Percentiles rank a stretch among this genome's conserved stretches.
phyloP scores from a whole-genome alignment of 92 coral and sea anemone genomes.

The Isaurus tuberculatus region DNA sequence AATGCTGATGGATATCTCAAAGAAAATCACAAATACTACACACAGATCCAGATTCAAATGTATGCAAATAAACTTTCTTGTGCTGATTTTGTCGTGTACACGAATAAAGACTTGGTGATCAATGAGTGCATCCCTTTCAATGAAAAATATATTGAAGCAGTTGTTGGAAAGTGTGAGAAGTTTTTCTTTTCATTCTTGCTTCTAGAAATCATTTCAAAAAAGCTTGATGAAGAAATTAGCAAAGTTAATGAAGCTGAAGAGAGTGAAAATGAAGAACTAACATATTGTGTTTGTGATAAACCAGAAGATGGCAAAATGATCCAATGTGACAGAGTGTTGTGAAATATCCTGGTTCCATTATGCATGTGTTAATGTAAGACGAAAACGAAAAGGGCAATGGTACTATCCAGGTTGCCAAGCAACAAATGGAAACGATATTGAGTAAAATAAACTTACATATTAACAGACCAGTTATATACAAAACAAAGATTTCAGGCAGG shows the following conservation, averaged over 20 bases:
- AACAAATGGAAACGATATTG: slow-evolving; percentile 12
- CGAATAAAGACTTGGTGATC: slow-evolving; percentile 30
- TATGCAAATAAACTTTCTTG: slow-evolving; percentile 22
- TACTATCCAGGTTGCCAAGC: slow-evolving; percentile 25
- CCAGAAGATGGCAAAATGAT: slow-evolving; percentile 18
- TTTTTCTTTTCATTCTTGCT: slow-evolving; percentile 23
- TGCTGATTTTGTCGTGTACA: slow-evolving; percentile 30
- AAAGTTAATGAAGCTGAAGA: slow-evolving; percentile 14
- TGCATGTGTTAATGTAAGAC: slow-evolving; percentile 20
- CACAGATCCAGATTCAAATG: slow-evolving; percentile 39
- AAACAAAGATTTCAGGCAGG: slow-evolving; percentile 15
- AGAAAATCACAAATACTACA: slow-evolving; percentile 45
- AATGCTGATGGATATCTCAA: slow-evolving; percentile 26
- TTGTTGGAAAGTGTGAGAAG: slow-evolving; percentile 23
- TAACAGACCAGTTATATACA: slow-evolving; percentile 10
- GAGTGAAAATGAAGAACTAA: slow-evolving; percentile 4
- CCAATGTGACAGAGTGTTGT: slow-evolving; percentile 19
- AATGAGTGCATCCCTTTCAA: slow-evolving; percentile 27
- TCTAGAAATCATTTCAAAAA: slow-evolving; percentile 16
- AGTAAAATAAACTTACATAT: slow-evolving; percentile 16
- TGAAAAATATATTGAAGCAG: slow-evolving; percentile 20
- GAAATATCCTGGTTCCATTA: slow-evolving; percentile 22
- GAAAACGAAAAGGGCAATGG: slow-evolving; percentile 20
- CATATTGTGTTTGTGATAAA: slow-evolving; percentile 25
- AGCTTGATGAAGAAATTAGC: slow-evolving; percentile 11